These are phyloP conservation scores for Typhlomys cinereus DNA, from an alignment of 2,113 vertebrate species.

Conservation along the genomic window DNA sequence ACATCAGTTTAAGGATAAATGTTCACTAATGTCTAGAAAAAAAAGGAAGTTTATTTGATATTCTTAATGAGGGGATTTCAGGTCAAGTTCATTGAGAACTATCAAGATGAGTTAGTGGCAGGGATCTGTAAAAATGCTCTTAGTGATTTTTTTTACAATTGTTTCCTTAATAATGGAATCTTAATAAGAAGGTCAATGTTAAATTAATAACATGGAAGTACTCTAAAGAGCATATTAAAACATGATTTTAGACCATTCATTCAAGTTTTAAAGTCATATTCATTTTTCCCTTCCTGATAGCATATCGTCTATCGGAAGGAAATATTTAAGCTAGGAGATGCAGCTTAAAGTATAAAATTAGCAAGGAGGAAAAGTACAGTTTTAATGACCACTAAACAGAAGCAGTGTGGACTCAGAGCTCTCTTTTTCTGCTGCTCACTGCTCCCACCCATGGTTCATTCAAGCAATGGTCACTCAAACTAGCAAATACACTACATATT, in stretches of 20 bases:
- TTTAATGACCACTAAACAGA: slow-evolving; percentile 15
- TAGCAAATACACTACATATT: background rate
- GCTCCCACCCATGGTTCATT: background rate
- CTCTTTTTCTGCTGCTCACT: background rate
- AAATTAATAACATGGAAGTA: slow-evolving; percentile 70
- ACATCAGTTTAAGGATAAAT: background rate
- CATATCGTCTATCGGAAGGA: slow-evolving; percentile 57
- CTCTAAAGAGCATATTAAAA: slow-evolving; percentile 67
- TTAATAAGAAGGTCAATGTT: slow-evolving; percentile 70
- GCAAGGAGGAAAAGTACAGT: slow-evolving; percentile 31
- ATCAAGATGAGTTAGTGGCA: slow-evolving; percentile 54
- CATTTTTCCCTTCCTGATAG: slow-evolving; percentile 41
- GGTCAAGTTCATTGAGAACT: slow-evolving; percentile 50
- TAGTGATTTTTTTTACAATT: slow-evolving; percentile 70
- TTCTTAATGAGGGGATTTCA: slow-evolving; percentile 41
- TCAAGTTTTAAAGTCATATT: slow-evolving; percentile 44
- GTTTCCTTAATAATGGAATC: slow-evolving; percentile 72
- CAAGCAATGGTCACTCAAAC: background rate
- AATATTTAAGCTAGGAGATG: slow-evolving; percentile 59
- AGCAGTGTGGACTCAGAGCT: background rate
- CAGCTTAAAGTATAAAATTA: slow-evolving; percentile 50
- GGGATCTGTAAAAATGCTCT: slow-evolving; percentile 49
- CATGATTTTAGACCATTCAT: slow-evolving; percentile 54
- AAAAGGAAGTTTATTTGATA: slow-evolving; percentile 45
- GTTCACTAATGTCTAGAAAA: slow-evolving; percentile 10